Evolutionary conservation across 2,797 vertebrate genomes (phyloP).

Genomic region (Channallabes apus): DNA sequence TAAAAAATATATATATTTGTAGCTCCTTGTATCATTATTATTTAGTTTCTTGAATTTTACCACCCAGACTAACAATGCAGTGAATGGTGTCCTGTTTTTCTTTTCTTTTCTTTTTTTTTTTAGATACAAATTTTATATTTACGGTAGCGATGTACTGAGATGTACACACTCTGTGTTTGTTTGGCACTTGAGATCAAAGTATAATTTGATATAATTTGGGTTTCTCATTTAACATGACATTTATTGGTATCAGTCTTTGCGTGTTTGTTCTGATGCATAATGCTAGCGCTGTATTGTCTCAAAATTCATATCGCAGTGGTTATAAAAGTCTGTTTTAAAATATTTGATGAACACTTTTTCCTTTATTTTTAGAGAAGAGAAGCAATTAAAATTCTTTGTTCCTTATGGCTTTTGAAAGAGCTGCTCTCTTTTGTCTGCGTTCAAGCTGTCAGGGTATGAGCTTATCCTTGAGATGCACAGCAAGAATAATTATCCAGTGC

Average conservation of each 20-base stretch:
- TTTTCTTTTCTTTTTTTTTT: too few relatives aligned
- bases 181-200: not conserved
- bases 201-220: not conserved
- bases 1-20: not conserved
- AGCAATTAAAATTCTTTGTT: conserved; percentile 10
- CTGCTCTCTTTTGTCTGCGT: conserved; percentile 8
- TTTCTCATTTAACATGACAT: not conserved
- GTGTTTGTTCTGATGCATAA: not conserved
- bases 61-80: not conserved
- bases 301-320: not conserved
- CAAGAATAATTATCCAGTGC: conserved; percentile 28
- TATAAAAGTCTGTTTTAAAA: conserved; percentile 11
- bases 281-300: not conserved
- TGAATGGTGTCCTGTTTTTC: too few relatives aligned
- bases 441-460: conserved; percentile 14
- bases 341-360: not conserved
- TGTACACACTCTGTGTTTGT: not conserved
- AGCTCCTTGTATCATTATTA: not conserved
- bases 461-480: conserved; percentile 29
- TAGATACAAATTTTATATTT: not conserved
- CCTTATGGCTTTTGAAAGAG: not conserved
- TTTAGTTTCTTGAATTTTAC: not conserved
- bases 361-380: not conserved
- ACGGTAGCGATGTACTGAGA: not conserved
- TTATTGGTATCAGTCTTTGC: not conserved